These are phyloP conservation scores for Drosophila varians DNA, from an alignment of 1,140 invertebrate species.

Conservation along the genomic window DNA sequence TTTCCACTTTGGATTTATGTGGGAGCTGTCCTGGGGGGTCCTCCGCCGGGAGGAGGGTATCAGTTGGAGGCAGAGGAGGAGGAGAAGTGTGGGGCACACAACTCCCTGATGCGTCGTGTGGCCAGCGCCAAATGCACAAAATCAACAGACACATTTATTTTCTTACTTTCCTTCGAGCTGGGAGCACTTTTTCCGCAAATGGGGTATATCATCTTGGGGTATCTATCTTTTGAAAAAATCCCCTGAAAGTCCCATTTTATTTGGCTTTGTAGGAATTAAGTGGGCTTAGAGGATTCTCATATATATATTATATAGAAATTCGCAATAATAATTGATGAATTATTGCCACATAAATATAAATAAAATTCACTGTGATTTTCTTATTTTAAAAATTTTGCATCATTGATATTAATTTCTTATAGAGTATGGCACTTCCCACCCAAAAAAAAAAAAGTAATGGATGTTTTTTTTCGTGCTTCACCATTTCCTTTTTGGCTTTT, in stretches of 20 bases:
- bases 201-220: slow-evolving; percentile 15
- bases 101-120: slow-evolving; percentile 23
- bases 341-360: too few relatives aligned
- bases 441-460: background rate
- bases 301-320: too few relatives aligned
- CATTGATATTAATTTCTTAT: background rate
- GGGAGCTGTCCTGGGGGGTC: slow-evolving; percentile 52
- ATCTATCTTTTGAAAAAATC: slow-evolving; percentile 10
- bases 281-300: background rate
- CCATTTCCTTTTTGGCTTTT: slow-evolving; percentile 35
- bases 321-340: too few relatives aligned
- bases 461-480: slow-evolving; percentile 1
- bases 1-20: slow-evolving; percentile 58
- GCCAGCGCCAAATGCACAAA: slow-evolving; percentile 55
- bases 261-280: background rate
- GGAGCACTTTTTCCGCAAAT: slow-evolving; percentile 4
- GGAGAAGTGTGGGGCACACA: slow-evolving; percentile 12
- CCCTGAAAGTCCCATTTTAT: slow-evolving; percentile 1
- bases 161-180: slow-evolving; percentile 13
- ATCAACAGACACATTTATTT: slow-evolving; percentile 72
- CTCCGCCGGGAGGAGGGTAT: background rate
- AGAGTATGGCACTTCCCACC: background rate
- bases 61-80: background rate
- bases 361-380: too few relatives aligned
- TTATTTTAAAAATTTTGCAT: too few relatives aligned